Percentiles rank a stretch among this genome's conserved stretches.
Evolutionary conservation across 2,888 invertebrate genomes (phyloP).

Genomic region (Spilosoma lubricipeda): DNA sequence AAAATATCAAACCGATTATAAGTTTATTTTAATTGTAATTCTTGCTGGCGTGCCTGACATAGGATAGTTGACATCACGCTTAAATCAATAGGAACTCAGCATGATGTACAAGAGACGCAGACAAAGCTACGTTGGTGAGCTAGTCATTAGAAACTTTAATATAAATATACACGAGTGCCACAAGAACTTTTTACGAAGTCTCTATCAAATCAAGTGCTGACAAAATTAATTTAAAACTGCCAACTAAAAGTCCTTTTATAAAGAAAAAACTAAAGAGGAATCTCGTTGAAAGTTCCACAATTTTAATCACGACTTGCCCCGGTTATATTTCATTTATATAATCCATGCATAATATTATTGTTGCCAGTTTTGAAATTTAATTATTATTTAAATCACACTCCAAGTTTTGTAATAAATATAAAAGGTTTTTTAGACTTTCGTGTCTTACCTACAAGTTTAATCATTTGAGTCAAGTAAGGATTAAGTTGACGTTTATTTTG

Average conservation of each 20-base stretch:
- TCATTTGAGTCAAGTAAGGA: conserved; percentile 42
- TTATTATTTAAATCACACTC: conserved; percentile 60
- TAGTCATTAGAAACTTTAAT: neutral
- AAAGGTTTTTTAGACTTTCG: conserved; percentile 46
- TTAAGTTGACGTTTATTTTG: conserved; percentile 34
- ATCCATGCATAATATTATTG: conserved; percentile 43
- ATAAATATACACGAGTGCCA: neutral
- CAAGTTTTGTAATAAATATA: conserved; percentile 58
- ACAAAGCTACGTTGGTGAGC: too few relatives aligned
- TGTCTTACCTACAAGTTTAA: conserved; percentile 39
- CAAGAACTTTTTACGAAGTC: conserved; percentile 3
- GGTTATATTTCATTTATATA: conserved; percentile 41
- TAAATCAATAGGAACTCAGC: too few relatives aligned
- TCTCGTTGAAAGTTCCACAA: conserved; percentile 39
- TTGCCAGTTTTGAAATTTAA: conserved; percentile 53
- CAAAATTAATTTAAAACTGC: conserved; percentile 25
- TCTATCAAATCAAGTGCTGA: conserved; percentile 11
- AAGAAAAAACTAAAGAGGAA: conserved; percentile 22
- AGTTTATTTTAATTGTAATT: too few relatives aligned
- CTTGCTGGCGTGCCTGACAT: too few relatives aligned
- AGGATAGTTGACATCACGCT: too few relatives aligned
- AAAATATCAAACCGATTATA: too few relatives aligned
- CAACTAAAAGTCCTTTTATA: conserved; percentile 15
- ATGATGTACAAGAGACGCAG: too few relatives aligned
- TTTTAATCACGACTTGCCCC: conserved; percentile 25